Base-by-base conservation (phyloP, 2,797 vertebrate species). In the Microctenopoma lineatum region DNA sequence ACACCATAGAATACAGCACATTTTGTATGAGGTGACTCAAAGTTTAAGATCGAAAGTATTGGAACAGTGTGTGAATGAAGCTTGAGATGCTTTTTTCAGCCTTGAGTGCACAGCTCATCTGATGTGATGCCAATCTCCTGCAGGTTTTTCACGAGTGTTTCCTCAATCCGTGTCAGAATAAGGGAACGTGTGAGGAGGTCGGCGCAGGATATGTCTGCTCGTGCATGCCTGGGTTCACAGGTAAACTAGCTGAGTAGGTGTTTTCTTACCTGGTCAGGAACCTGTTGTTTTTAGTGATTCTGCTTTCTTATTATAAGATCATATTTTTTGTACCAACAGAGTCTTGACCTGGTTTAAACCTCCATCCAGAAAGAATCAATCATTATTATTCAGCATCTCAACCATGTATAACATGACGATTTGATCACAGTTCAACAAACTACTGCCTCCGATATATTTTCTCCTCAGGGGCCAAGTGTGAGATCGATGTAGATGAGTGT, bases 81-180 rank as follows among this genome's bases (percentile, higher is more conserved):
- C 21, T 21, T 21, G 21, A 21, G 21, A 21, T 21, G 21, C 21
- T 21, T 21, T 21, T 21, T 21, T 21, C 21, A 21, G 21, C 21
- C 21, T 21, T 21, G 21, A 21, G 21, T 21, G 21, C 21, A 21
- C 21, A 21, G 21, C 21, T 21, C 21, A 36, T 68, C 27, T 46
- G 44, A 80, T 70, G 60, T 38, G 25, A 11, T 78, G 21, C 42
- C 9, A 7, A 45, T 45, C 75, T 70, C 44, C 13, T 48, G 11
- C 74, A 99, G 97, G 95, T 97, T 88, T 99, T 99, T 87, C 97
- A 99, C 0, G 97, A 99, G 81, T 99, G 97, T 81, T 97, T 99
- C 87, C 87, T 98, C 85, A 96, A 97, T 79, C 98, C 97, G 0
- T 99, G 98, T 85, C 96, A 95, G 87, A 98, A 96, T 62, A 94